phyloP scores from a whole-genome alignment of 2,888 invertebrate species.

The Ceraclea dissimilis region DNA sequence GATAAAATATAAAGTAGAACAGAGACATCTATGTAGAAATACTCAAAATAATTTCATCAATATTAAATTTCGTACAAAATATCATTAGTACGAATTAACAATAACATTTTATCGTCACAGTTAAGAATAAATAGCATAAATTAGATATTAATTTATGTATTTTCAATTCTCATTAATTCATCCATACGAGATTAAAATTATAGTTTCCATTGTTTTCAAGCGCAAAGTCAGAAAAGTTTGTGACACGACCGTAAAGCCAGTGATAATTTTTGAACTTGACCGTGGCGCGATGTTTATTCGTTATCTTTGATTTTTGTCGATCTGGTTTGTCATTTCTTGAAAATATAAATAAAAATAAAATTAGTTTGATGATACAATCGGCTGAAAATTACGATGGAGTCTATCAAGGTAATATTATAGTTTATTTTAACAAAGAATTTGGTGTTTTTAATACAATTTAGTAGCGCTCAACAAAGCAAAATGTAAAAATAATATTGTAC shows the following conservation, averaged over 20 bases:
- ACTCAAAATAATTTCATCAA: too few species aligned
- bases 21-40: too few species aligned
- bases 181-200: too few species aligned
- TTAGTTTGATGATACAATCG: neutral
- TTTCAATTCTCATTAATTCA: too few species aligned
- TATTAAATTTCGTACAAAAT: too few species aligned
- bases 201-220: too few species aligned
- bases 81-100: too few species aligned
- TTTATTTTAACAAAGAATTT: constrained; percentile 8
- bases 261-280: neutral
- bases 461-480: neutral
- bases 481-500: neutral
- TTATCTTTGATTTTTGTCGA: neutral
- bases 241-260: neutral
- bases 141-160: too few species aligned
- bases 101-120: too few species aligned
- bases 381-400: constrained; percentile 10
- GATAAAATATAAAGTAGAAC: too few species aligned
- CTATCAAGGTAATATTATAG: constrained; percentile 18
- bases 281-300: neutral
- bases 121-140: too few species aligned
- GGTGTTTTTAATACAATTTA: neutral
- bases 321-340: neutral
- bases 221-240: too few species aligned
- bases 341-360: neutral